Conservation (phyloP, 2,797 vertebrate genomes). For the Dicrostonyx torquatus region DNA sequence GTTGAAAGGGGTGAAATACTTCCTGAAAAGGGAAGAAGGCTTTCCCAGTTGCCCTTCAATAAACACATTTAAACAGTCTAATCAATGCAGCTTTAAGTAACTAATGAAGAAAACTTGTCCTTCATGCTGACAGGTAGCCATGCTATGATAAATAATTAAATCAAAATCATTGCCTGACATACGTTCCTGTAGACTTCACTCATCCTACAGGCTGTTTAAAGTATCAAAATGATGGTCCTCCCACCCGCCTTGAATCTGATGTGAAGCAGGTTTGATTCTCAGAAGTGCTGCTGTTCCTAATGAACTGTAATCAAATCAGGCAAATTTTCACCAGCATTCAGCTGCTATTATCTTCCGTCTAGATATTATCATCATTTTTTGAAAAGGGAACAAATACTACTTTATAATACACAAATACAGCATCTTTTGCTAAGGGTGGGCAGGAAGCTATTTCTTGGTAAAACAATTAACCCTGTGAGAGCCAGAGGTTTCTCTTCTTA, state of each 20-base stretch:
- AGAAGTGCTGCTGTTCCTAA: constrained; percentile 69
- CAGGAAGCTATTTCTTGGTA: constrained; percentile 64
- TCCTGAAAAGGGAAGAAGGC: not conserved
- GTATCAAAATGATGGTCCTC: constrained; percentile 73
- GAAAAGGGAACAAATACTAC: constrained; percentile 68
- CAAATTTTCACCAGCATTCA: constrained; percentile 81
- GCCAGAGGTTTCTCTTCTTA: constrained; percentile 23
- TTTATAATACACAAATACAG: constrained; percentile 56
- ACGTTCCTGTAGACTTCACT: constrained; percentile 73
- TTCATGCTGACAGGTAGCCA: constrained; percentile 35
- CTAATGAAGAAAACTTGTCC: constrained; percentile 49
- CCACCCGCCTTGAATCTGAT: constrained; percentile 69
- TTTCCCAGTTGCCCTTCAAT: not conserved
- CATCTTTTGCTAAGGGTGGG: constrained; percentile 57
- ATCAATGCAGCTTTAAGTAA: constrained; percentile 17
- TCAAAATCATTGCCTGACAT: constrained; percentile 64
- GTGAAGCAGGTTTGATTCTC: constrained; percentile 73
- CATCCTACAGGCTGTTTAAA: constrained; percentile 79
- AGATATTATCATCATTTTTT: constrained; percentile 69
- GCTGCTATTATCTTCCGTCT: constrained; percentile 69
- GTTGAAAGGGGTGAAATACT: constrained; percentile 11
- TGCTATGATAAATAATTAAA: constrained; percentile 76
- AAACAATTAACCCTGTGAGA: constrained; percentile 36
- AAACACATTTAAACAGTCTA: not conserved
- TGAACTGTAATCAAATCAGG: constrained; percentile 84